Conservation (phyloP, 64 coral and sea anemone species). For the Hydrozoanthus tunicans region DNA sequence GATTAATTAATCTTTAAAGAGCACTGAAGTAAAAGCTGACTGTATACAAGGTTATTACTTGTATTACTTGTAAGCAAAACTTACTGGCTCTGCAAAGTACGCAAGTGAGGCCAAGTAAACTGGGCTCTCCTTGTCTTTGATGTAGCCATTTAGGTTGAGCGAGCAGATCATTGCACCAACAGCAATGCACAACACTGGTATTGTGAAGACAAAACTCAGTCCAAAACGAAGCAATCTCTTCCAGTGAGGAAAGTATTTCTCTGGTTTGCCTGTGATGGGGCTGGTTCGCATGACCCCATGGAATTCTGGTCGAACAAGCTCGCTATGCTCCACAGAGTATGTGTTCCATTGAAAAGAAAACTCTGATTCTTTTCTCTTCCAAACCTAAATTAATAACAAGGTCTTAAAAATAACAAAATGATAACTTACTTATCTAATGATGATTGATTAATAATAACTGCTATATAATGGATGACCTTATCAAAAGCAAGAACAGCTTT, state of each 20-base stretch:
- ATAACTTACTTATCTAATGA: too few species aligned
- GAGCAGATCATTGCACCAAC: slow-evolving; percentile 95
- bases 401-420: background rate
- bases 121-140: slow-evolving; percentile 97
- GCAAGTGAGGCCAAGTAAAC: slow-evolving; percentile 85
- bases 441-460: too few species aligned
- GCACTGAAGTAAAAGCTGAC: too few species aligned
- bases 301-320: slow-evolving; percentile 91
- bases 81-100: slow-evolving; percentile 94
- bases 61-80: background rate
- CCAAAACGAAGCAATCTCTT: slow-evolving; percentile 95
- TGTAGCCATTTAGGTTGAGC: slow-evolving; percentile 98
- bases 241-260: slow-evolving; percentile 96
- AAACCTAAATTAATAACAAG: slow-evolving; percentile 50
- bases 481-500: too few species aligned
- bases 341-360: slow-evolving; percentile 93
- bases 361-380: slow-evolving; percentile 94
- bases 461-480: too few species aligned
- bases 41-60: too few species aligned
- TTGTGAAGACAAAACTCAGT: slow-evolving; percentile 83
- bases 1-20: too few species aligned
- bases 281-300: slow-evolving; percentile 75
- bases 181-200: slow-evolving; percentile 81
- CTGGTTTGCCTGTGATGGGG: slow-evolving; percentile 89
- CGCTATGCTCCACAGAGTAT: slow-evolving; percentile 73